These are phyloP conservation scores for Spodoptera exigua DNA, from an alignment of 2,888 invertebrate genomes.

Conservation along the genomic window DNA sequence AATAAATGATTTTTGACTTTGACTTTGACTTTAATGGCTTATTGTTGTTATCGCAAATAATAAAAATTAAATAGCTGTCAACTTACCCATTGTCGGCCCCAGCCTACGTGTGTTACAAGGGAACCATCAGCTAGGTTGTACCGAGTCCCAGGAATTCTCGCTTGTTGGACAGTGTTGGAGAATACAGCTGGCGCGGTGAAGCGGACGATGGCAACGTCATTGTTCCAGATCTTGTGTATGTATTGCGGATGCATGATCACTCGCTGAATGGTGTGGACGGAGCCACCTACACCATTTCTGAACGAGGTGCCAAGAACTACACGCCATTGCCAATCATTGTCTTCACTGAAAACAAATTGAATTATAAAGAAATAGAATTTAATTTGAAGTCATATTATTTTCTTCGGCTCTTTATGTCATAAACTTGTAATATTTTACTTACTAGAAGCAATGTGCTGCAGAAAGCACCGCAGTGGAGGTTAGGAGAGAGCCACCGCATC, in stretches of 20 bases:
- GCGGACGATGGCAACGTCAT: conserved; percentile 68
- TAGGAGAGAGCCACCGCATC: conserved; percentile 70
- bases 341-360: conserved; percentile 59
- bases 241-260: conserved; percentile 58
- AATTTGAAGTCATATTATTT: too few species aligned
- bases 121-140: conserved; percentile 20
- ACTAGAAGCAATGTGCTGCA: conserved; percentile 74
- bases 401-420: too few species aligned
- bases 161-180: conserved; percentile 52
- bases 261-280: conserved; percentile 48
- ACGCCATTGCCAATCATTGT: conserved; percentile 60
- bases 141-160: conserved; percentile 54
- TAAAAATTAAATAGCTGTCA: too few species aligned
- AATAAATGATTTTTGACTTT: too few species aligned
- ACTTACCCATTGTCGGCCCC: conserved; percentile 67
- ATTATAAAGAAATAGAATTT: too few species aligned
- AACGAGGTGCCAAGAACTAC: conserved; percentile 62
- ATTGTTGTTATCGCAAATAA: background rate
- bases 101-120: conserved; percentile 60
- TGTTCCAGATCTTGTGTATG: conserved; percentile 42
- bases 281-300: conserved; percentile 58
- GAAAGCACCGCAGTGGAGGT: conserved; percentile 63
- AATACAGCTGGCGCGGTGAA: conserved; percentile 55
- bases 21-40: too few species aligned
- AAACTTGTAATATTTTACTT: conserved; percentile 44